These are phyloP conservation scores for Drosophila yakuba DNA, from an alignment of 1,140 invertebrate genomes.

Conservation along the genomic window DNA sequence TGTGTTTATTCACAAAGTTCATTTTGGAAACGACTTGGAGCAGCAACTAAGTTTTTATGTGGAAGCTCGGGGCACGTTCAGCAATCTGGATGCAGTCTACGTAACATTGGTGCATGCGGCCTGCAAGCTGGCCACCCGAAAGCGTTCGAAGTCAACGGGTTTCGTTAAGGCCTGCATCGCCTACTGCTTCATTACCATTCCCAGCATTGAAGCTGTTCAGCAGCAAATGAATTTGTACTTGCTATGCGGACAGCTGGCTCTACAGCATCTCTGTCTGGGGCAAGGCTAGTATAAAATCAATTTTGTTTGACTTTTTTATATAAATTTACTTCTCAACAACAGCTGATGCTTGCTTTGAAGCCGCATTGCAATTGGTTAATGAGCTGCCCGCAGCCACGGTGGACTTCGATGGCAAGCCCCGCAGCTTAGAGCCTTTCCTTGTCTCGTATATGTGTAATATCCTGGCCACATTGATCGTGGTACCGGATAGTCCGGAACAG, in stretches of 20 bases:
- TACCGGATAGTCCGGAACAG: conserved; percentile 95
- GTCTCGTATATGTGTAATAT: conserved; percentile 91
- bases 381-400: conserved; percentile 91
- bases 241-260: conserved; percentile 93
- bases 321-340: conserved; percentile 51
- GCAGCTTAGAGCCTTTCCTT: conserved; percentile 90
- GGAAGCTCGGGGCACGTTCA: conserved; percentile 94
- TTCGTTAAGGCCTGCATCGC: conserved; percentile 97
- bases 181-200: conserved; percentile 97
- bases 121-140: conserved; percentile 91
- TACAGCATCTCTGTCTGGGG: conserved; percentile 95
- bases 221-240: conserved; percentile 94
- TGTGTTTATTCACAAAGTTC: conserved; percentile 91
- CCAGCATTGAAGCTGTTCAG: conserved; percentile 92
- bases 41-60: conserved; percentile 97
- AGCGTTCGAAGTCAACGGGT: conserved; percentile 86
- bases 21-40: conserved; percentile 94
- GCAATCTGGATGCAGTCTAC: conserved; percentile 95
- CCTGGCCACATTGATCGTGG: conserved; percentile 92
- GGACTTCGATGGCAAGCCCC: conserved; percentile 90
- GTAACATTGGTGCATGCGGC: conserved; percentile 94
- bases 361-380: conserved; percentile 91
- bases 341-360: conserved; percentile 97
- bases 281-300: conserved; percentile 85
- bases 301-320: not conserved